Evolutionary conservation across 2,888 invertebrate genomes (phyloP), one percentile per base, ranked within the genome.

Genomic region (Apodemia mormo): DNA sequence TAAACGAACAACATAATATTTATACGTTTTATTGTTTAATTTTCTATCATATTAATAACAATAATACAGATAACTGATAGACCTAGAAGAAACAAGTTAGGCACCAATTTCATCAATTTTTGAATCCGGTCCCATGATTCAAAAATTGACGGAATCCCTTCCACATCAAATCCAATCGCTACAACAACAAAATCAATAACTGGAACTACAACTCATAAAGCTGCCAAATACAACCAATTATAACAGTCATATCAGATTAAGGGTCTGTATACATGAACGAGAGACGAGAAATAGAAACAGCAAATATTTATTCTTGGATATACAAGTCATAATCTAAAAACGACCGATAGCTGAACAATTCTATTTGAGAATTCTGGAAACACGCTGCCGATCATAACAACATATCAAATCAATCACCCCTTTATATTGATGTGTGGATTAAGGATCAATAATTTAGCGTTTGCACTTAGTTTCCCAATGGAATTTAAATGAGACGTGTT

Each of bases 361-460:
- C 82, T 83, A 85, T 85, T 83, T 78, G 75, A 79, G 75, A 78
- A 80, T 77, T 81, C 75, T 79, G 77, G 83, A 82, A 87, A 86
- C 83, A 85, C 77, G 77, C 79, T 75, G 76, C 76, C 80, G 80
- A 80, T 83, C 83, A 80, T 76, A 80, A 78, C 78, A 80, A 78
- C 77, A 74, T 74, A 78, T 75, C 74, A 72, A 78, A 82, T 82
- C 81, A 81, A 83, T 83, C 81, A 80, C 66, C 66, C 61, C 71
- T 45, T 66, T 68, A 58, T 71, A 71, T 74, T 73, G 72, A 74
- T 71, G 49, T 52, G 45, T 72, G 70, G 70, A 72, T 70, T 68
- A 70, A 68, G 66, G 45, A 69, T 68, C 54, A 64, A 65, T 68
- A 68, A 49, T 54, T 54, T 65, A 65, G 12, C 30, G 58, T 58